Conservation (phyloP, 2,888 invertebrate genomes). For the Himalopsyche japonica region DNA sequence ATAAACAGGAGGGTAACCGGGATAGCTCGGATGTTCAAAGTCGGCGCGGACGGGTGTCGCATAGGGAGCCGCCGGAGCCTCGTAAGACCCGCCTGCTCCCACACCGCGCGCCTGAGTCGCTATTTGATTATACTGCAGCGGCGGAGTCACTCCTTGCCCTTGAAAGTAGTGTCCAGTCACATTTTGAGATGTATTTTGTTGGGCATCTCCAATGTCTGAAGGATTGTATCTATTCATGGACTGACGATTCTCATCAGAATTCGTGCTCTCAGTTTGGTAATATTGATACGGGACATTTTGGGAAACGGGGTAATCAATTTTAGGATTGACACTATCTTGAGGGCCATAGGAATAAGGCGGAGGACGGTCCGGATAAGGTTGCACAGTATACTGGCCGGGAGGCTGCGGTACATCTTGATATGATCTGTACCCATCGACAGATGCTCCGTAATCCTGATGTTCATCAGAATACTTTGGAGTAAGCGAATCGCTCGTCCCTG, state of each 20-base stretch:
- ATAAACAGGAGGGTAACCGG: background rate
- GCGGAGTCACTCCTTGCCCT: background rate
- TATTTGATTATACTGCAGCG: slow-evolving; percentile 9
- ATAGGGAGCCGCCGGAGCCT: background rate
- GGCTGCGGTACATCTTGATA: slow-evolving; percentile 27
- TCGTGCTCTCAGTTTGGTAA: slow-evolving; percentile 15
- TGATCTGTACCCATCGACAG: slow-evolving; percentile 24
- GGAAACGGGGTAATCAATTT: slow-evolving; percentile 4
- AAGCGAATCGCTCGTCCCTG: slow-evolving; percentile 31
- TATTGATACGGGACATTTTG: background rate
- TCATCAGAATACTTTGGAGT: slow-evolving; percentile 21
- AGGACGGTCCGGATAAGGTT: slow-evolving; percentile 25
- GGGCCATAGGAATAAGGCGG: slow-evolving; percentile 5
- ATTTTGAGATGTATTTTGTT: background rate
- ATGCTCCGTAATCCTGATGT: slow-evolving; percentile 5
- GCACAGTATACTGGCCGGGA: slow-evolving; percentile 16
- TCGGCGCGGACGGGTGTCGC: background rate
- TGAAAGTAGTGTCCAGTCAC: background rate
- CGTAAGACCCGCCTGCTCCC: background rate
- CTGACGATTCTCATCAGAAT: background rate
- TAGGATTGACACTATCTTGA: slow-evolving; percentile 7
- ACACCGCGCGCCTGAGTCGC: background rate
- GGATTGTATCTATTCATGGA: background rate
- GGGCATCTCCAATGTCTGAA: background rate
- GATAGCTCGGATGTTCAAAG: slow-evolving; percentile 10